Evolutionary conservation across 2,888 invertebrate genomes (phyloP), one percentile per base, ranked within the genome.

Genomic region (Ctenicera cuprea): DNA sequence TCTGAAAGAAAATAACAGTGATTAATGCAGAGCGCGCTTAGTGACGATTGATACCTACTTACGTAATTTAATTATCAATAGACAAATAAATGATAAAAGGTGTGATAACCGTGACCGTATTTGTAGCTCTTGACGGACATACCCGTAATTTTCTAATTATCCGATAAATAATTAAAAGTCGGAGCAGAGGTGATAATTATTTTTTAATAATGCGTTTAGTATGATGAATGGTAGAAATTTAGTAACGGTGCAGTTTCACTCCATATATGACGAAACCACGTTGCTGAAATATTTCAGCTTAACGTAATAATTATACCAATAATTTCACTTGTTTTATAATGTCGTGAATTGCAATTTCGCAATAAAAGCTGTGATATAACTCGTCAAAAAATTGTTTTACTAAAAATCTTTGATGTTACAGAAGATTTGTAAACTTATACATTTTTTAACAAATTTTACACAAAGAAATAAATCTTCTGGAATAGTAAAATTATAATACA

Each of bases 221-320:
- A 64, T 68, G 63, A 69, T 73, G 68, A 73, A 64, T 69, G 68
- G 62, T 68, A 50, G 38, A 45, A 69, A 73, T 76, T 73, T 78
- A 72, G 77, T 75, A 75, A 77, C 62, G 64, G 70, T 68, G 72
- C 73, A 74, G 71, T 80, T 80, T 80, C 80, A 77, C 80, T 80
- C 80, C 80, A 77, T 80, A 80, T 80, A 80, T 73, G 79, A 69
- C 20, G 26, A 66, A 61, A 50, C 37, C 59, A 33, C 38, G 37
- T 73, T 67, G 65, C 18, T 48, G 71, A 65, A 71, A 71, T 71
- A 50, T 59, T 22, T 5, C 33, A 26, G 14, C 14, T n/a, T n/a
- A 33, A 57, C n/a, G 14, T 57, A 57, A 57, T 57, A 57, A 57
- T 57, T 57, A 33, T n/a, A n/a, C n/a, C 30, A n/a, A 57, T 52